Evolutionary conservation across 2,888 invertebrate genomes (phyloP).

Genomic region (Laspeyria flexula): DNA sequence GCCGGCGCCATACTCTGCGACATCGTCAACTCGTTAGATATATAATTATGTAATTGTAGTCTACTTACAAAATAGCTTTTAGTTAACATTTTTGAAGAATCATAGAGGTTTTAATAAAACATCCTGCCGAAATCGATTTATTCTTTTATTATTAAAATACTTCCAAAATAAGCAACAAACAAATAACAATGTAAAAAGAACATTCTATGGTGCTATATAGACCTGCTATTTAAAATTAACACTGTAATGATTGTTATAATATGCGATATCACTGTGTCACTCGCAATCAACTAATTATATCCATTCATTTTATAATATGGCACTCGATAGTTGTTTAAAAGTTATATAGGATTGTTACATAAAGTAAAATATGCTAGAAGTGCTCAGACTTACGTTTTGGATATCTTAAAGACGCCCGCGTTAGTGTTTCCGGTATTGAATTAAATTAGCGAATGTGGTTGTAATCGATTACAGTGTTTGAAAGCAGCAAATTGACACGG

Average conservation of each 20-base stretch:
- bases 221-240: slow-evolving; percentile 67
- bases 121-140: slow-evolving; percentile 70
- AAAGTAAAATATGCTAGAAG: slow-evolving; percentile 40
- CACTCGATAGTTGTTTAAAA: slow-evolving; percentile 53
- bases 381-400: slow-evolving; percentile 33
- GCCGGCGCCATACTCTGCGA: slow-evolving; percentile 3
- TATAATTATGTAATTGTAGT: slow-evolving; percentile 40
- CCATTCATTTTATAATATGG: slow-evolving; percentile 55
- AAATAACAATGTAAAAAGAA: slow-evolving; percentile 83
- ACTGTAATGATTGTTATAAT: slow-evolving; percentile 65
- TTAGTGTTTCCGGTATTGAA: slow-evolving; percentile 19
- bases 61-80: slow-evolving; percentile 54
- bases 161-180: slow-evolving; percentile 86
- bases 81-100: slow-evolving; percentile 56
- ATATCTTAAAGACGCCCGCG: slow-evolving; percentile 26
- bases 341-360: slow-evolving; percentile 38
- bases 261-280: slow-evolving; percentile 37
- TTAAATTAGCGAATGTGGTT: slow-evolving; percentile 23
- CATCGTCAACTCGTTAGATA: slow-evolving; percentile 29
- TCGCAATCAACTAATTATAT: slow-evolving; percentile 34
- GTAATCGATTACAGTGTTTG: slow-evolving; percentile 69
- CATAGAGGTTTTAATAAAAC: slow-evolving; percentile 77
- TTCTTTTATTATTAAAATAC: slow-evolving; percentile 81
- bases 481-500: slow-evolving; percentile 68
- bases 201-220: slow-evolving; percentile 68